Base-by-base conservation (phyloP, 2,113 vertebrate species). In the Heterochromis multidens region DNA sequence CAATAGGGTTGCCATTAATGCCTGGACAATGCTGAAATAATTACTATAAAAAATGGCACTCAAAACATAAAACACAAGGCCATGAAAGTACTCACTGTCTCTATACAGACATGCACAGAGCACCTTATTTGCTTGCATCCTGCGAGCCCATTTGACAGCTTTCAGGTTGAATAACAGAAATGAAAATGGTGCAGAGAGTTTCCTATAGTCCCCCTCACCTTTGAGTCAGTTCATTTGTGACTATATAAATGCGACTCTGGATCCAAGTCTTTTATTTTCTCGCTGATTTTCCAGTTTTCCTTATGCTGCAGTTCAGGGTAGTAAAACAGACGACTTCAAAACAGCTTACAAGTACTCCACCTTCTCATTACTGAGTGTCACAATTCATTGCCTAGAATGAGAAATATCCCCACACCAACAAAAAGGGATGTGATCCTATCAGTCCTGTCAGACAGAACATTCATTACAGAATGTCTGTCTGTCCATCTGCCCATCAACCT, bases 81-180 rank as follows among this genome's bases (percentile, higher is more conserved):
- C 5, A 27, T 7, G 37, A 63, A 74, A n/a, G 25, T 21, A 62
- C 54, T 80, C 57, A 13, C 29, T 62, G 62, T 79, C 46, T 81
- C 63, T 23, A 17, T 19, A 76, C 37, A 85, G 46, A 72, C 57
- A 56, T 83, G 83, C 54, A 33, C 25, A 54, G 25, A 33, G 49
- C 46, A 7, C 37, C 52, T 79, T 62, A 82, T 89, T 82, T 83
- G 40, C 33, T 79, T 65, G 65, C 19, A 49, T 31, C 85, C 31
- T 76, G 31, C 59, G 74, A 67, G 46, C 27, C 46, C 70, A 79
- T 16, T 40, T 82, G 52, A 82, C 81, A 77, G 74, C 81, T 90
- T 86, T 89, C 31, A 87, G 25, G 67, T 49, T 83, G 76, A 88
- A 90, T 77, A 52, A 23, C 58, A 82, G 79, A 62, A 82, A 90